Percentiles rank a stretch among this genome's conserved stretches.
phyloP scores from a whole-genome alignment of 2,113 vertebrate species.

The Arvicanthis niloticus region DNA sequence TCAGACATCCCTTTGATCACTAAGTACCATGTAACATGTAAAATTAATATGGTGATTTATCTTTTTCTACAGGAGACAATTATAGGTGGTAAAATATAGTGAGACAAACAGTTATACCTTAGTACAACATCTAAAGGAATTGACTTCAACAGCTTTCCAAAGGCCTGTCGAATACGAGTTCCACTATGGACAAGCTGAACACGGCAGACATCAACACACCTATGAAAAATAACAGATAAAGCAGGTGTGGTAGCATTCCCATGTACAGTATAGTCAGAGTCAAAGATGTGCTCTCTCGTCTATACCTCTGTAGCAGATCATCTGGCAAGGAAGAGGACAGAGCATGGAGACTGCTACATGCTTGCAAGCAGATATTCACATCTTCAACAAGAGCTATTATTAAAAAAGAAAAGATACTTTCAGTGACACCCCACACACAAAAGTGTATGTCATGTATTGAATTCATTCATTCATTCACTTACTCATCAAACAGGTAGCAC shows the following conservation, averaged over 20 bases:
- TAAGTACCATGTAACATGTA: neutral
- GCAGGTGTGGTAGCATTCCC: neutral
- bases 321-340: conserved; percentile 94
- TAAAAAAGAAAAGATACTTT: conserved; percentile 58
- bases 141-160: conserved; percentile 95
- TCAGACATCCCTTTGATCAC: neutral
- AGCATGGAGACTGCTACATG: conserved; percentile 94
- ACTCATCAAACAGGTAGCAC: neutral
- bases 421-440: neutral
- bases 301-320: conserved; percentile 95
- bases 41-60: neutral
- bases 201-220: conserved; percentile 97
- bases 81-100: neutral
- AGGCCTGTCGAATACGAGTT: conserved; percentile 95
- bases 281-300: neutral
- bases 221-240: conserved; percentile 76
- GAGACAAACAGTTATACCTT: conserved; percentile 87
- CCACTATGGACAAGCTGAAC: conserved; percentile 96
- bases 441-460: neutral
- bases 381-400: conserved; percentile 95
- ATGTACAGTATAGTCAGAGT: neutral
- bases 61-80: conserved; percentile 35
- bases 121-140: conserved; percentile 95
- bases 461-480: neutral
- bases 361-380: conserved; percentile 93